Conservation (phyloP, 2,797 vertebrate genomes). For the Lindbergichthys nudifrons region DNA sequence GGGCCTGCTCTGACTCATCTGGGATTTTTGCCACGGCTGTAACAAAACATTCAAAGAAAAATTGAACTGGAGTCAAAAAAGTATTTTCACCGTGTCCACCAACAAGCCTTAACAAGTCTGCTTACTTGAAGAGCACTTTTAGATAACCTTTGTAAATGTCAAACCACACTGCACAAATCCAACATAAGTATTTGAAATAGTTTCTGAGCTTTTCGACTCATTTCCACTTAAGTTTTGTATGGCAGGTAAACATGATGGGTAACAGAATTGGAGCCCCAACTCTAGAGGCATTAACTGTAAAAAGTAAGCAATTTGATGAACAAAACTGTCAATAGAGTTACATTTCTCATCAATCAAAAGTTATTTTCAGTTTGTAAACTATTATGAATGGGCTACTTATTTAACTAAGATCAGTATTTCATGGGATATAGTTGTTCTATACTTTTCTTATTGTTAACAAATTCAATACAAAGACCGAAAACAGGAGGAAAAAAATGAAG, state of each 20-base stretch:
- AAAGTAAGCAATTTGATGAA: neutral
- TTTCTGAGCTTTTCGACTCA: neutral
- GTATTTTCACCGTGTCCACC: slow-evolving; percentile 81
- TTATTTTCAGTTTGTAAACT: too few relatives aligned
- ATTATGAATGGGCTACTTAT: too few relatives aligned
- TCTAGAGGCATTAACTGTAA: neutral
- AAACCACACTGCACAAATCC: neutral
- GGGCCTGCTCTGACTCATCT: slow-evolving; percentile 52
- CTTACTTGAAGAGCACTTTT: neutral
- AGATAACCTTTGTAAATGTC: neutral
- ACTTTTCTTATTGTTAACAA: neutral
- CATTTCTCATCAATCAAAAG: too few relatives aligned
- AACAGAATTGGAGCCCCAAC: slow-evolving; percentile 72
- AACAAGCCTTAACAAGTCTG: slow-evolving; percentile 64
- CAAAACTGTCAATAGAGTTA: too few relatives aligned
- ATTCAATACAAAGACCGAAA: neutral
- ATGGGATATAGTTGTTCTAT: too few relatives aligned
- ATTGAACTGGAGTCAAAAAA: slow-evolving; percentile 77
- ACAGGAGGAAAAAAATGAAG: neutral
- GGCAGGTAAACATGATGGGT: slow-evolving; percentile 66
- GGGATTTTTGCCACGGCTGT: slow-evolving; percentile 56
- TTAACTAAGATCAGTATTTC: too few relatives aligned
- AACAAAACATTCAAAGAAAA: slow-evolving; percentile 75
- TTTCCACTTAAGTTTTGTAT: slow-evolving; percentile 2
- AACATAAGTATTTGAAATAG: neutral